Evolutionary conservation across 2,113 vertebrate species (phyloP), one percentile per base, ranked within the genome.

Genomic region (Promerops cafer): DNA sequence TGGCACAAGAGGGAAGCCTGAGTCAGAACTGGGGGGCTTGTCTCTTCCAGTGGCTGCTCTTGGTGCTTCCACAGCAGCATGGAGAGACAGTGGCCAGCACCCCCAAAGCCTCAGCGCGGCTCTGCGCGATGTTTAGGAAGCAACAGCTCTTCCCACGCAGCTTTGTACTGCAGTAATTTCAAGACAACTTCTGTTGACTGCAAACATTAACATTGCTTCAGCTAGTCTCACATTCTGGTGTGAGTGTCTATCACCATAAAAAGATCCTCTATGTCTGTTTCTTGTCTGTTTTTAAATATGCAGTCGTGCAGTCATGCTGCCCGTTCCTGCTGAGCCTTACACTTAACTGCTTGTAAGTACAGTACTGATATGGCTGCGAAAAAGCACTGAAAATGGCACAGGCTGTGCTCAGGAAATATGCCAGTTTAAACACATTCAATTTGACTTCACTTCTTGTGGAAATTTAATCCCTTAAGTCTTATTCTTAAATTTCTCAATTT

Each of bases 261-360:
- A 95, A 95, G 87, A 91, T 96, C 64, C 92, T 72, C 75, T 59
- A 3, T 93, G 93, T 85, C 95, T 96, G 93, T 90, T 95, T 93
- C 94, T 89, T 94, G 76, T 93, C 93, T 94, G 93, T 89, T 96
- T 93, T 96, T 83, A 94, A 97, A 94, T 88, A 96, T 64, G 71
- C 81, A 91, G 20, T 71, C 44, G 10, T 88, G 85, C 89, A 93
- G 70, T 93, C 83, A 93, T 75, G 90, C 85, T 96, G 88, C 92
- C 87, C 39, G 6, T 94, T 90, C 90, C 91, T 91, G 93, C 93
- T 93, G 82, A 94, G 94, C 75, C 78, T 95, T 93, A 79, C 90
- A 82, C 94, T 96, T 95, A 77, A 49, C 94, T 94, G 33, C 87
- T 90, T 94, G 74, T 85, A 87, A 95, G 78, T 85, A 76, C 78